phyloP scores from a whole-genome alignment of 1,140 invertebrate species.

The Euura lappo region DNA sequence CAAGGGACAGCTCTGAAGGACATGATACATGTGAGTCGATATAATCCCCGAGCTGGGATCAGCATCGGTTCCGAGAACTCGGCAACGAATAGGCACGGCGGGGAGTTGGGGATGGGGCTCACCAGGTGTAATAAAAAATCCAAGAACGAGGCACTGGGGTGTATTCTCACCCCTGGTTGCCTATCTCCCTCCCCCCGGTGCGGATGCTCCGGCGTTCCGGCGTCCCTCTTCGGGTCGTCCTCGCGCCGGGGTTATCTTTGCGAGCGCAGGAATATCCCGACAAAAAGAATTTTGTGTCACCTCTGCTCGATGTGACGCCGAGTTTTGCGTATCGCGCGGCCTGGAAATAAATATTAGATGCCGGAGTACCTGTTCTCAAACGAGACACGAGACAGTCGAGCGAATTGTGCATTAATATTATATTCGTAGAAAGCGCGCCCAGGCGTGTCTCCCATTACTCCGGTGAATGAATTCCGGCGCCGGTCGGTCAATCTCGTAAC shows the following conservation, averaged over 20 bases:
- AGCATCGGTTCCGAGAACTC: no score
- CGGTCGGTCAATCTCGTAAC: not conserved
- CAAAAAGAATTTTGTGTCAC: not conserved
- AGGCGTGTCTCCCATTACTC: not conserved
- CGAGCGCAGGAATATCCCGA: not conserved
- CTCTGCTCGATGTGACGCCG: not conserved
- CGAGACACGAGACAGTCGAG: slow-evolving; percentile 8
- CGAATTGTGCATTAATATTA: slow-evolving; percentile 22
- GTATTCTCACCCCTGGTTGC: not conserved
- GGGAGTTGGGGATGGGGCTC: not conserved
- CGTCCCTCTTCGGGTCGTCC: not conserved
- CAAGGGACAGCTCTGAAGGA: no score
- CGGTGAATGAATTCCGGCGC: not conserved
- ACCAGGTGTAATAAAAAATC: not conserved
- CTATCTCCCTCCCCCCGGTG: not conserved
- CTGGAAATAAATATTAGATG: slow-evolving; percentile 17
- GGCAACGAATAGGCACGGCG: not conserved
- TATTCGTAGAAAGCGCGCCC: slow-evolving; percentile 2
- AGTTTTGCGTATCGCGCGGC: not conserved
- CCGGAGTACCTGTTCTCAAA: not conserved
- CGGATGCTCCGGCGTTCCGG: not conserved
- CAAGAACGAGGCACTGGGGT: not conserved
- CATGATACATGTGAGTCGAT: no score
- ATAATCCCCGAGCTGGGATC: no score
- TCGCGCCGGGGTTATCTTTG: not conserved